Evolutionary conservation across 2,888 invertebrate species (phyloP), one percentile per base, ranked within the genome.

Genomic region (Neoitamus cyanurus): DNA sequence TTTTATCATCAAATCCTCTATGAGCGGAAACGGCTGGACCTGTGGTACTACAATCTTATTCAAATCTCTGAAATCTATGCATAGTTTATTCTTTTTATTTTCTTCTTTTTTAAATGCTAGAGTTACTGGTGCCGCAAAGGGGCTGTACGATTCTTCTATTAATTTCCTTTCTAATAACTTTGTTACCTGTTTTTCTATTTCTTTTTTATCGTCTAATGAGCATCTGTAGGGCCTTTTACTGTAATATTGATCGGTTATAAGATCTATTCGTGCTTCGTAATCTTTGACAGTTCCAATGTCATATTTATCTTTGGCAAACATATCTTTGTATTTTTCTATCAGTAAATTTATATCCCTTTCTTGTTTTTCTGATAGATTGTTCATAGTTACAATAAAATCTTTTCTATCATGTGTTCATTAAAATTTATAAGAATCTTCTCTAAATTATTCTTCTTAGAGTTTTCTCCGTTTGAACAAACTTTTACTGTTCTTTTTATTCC

Each of bases 291-390:
- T 86, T 3, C 88, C 87, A 28, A 87, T 86, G 84, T 87, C 88
- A n/a, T n/a, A n/a, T 87, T 87, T 88, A 78, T 88, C 87, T 86
- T 87, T 88, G n/a, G 87, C 87, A 84, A 88, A 88, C 42, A 87
- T 77, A 70, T 34, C 9, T 36, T 87, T 86, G 85, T 88, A 87
- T 85, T 86, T 87, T 36, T 87, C 84, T 13, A 88, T 85, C 48
- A 88, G 68, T 83, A 84, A 84, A 15, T 48, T 7, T 4, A 48
- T 15, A 4, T 48, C 48, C 6, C 6, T 3, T 48, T 48, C 3
- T 3, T 48, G 15, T 15, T 4, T 4, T 4, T 48, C 15, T 7
- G 6, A 7, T 4, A 4, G 48, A 48, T 15, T 48, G 2, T 3
- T 7, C 6, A 3, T 4, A 4, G 6, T 48, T 15, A 4, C 15